These are phyloP conservation scores for Patella ulyssiponensis DNA, from an alignment of 2,888 invertebrate genomes.

Conservation along the genomic window DNA sequence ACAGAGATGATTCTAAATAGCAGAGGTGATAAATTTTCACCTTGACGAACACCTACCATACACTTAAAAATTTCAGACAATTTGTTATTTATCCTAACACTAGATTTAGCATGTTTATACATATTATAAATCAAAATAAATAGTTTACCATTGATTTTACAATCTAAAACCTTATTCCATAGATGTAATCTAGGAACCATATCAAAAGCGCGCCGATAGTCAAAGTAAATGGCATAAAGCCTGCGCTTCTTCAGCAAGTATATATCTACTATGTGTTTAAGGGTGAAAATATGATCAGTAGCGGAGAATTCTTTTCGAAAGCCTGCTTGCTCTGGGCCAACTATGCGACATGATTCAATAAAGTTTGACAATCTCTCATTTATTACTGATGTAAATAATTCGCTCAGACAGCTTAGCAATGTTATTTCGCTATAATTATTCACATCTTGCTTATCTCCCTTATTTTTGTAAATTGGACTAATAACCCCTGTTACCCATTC, in stretches of 20 bases:
- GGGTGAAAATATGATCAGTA: conserved; percentile 15
- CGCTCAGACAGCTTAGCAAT: conserved; percentile 1
- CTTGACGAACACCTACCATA: neutral
- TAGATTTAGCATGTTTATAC: conserved; percentile 11
- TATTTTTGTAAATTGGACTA: conserved; percentile 21
- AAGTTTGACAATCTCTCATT: conserved; percentile 3
- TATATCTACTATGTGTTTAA: conserved; percentile 18
- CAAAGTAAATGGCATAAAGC: conserved; percentile 16
- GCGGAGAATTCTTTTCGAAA: conserved; percentile 11
- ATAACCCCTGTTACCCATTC: conserved; percentile 16
- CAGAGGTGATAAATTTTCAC: neutral
- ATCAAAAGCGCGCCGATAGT: conserved; percentile 17
- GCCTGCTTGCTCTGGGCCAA: neutral
- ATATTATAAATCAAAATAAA: neutral
- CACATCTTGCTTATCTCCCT: conserved; percentile 19
- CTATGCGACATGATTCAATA: neutral
- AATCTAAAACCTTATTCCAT: conserved; percentile 18
- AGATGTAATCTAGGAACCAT: conserved; percentile 17
- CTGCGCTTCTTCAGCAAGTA: neutral
- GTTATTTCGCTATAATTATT: conserved; percentile 23
- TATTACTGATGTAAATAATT: conserved; percentile 3
- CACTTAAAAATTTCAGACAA: neutral
- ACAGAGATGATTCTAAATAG: neutral
- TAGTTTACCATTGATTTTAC: conserved; percentile 11
- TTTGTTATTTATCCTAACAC: neutral